phyloP scores from a whole-genome alignment of 2,113 vertebrate genomes.

The Thinocorus orbignyianus region DNA sequence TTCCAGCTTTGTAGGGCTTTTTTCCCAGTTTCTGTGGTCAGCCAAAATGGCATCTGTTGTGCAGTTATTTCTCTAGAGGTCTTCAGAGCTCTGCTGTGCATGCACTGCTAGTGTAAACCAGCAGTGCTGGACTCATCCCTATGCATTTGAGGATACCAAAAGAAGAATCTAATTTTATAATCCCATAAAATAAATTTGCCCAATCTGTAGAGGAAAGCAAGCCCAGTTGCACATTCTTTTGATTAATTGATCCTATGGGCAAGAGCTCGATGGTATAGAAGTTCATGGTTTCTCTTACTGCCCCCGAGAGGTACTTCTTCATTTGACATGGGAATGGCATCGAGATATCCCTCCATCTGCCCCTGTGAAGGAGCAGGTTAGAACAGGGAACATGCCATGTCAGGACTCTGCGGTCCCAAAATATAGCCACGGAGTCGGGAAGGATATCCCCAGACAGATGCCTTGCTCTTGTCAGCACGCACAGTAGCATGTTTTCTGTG shows the following conservation, averaged over 20 bases:
- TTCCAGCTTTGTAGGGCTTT: background rate
- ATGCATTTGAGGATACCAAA: background rate
- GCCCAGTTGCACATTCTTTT: background rate
- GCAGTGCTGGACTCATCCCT: background rate
- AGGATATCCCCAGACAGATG: background rate
- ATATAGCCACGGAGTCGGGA: background rate
- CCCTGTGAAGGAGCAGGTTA: background rate
- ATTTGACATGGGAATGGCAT: background rate
- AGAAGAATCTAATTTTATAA: background rate
- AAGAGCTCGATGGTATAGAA: background rate
- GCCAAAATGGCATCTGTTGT: slow-evolving; percentile 1
- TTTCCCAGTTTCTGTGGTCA: background rate
- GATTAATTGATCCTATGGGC: background rate
- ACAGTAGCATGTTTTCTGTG: background rate
- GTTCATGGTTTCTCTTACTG: background rate
- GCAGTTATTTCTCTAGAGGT: background rate
- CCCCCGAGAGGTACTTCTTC: background rate
- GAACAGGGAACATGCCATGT: rapidly evolving
- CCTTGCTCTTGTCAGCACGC: background rate
- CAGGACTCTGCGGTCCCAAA: background rate
- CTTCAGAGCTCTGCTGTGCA: background rate
- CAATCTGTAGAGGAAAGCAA: background rate
- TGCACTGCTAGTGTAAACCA: background rate
- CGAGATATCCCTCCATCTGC: rapidly evolving
- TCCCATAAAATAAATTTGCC: background rate